Conservation (phyloP, 2,888 invertebrate species). For the Rhodophaea formosa region DNA sequence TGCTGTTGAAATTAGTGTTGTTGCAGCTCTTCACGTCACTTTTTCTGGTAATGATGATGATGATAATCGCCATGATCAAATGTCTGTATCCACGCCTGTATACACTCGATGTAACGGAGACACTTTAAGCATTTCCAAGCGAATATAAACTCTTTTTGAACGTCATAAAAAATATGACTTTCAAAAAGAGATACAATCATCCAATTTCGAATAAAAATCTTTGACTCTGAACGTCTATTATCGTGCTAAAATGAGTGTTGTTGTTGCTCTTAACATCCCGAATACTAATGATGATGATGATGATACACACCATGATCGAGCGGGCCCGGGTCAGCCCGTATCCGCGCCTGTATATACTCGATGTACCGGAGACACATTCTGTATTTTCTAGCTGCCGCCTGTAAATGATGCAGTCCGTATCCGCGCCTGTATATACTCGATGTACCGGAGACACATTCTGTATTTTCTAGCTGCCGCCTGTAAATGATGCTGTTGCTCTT, state of each 20-base stretch:
- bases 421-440: conserved; percentile 72
- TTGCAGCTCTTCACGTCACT: too few relatives aligned
- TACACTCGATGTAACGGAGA: conserved; percentile 83
- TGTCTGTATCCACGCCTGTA: conserved; percentile 69
- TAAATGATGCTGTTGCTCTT: conserved; percentile 87
- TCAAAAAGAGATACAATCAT: too few relatives aligned
- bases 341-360: conserved; percentile 48
- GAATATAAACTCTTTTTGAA: too few relatives aligned
- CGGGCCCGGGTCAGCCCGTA: conserved; percentile 25
- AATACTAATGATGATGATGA: conserved; percentile 78
- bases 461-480: conserved; percentile 86
- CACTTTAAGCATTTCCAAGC: conserved; percentile 89
- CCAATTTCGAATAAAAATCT: too few relatives aligned
- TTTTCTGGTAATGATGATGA: too few relatives aligned
- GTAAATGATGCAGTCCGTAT: conserved; percentile 80
- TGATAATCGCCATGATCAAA: too few relatives aligned
- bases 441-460: conserved; percentile 88
- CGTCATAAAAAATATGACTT: too few relatives aligned
- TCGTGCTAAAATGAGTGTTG: too few relatives aligned
- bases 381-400: conserved; percentile 88
- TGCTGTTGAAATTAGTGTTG: too few relatives aligned
- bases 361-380: conserved; percentile 89
- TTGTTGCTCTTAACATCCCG: conserved; percentile 87
- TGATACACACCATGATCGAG: conserved; percentile 49
- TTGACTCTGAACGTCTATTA: too few relatives aligned